Evolutionary conservation across 2,797 vertebrate genomes (phyloP).

Genomic region (Gastrophryne carolinensis): DNA sequence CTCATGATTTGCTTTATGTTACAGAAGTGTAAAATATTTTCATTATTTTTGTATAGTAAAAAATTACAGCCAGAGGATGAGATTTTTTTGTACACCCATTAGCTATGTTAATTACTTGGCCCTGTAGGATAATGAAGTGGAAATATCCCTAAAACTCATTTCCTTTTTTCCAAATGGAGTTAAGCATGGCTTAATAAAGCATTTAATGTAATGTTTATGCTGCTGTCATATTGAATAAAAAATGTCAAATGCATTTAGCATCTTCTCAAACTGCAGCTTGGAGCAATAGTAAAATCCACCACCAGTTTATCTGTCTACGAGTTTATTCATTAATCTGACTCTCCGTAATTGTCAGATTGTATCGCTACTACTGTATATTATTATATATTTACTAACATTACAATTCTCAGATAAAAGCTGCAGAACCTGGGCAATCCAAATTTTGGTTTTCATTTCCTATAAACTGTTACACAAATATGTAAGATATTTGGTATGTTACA

Average conservation of each 20-base stretch:
- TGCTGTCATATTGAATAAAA: slow-evolving; percentile 17
- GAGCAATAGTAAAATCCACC: neutral
- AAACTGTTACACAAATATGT: too few species aligned
- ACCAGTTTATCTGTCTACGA: too few species aligned
- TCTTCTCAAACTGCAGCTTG: neutral
- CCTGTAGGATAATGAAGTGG: neutral
- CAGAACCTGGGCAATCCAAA: too few species aligned
- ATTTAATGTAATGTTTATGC: slow-evolving; percentile 26
- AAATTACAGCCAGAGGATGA: neutral
- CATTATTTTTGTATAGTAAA: neutral
- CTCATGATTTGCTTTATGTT: too few species aligned
- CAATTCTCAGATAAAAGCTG: too few species aligned
- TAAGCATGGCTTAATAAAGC: slow-evolving; percentile 8
- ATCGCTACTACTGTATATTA: too few species aligned
- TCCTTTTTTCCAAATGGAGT: slow-evolving; percentile 3
- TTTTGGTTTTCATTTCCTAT: too few species aligned
- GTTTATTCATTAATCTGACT: neutral
- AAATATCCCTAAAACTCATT: slow-evolving; percentile 6
- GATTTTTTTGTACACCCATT: neutral
- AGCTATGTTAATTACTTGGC: slow-evolving; percentile 1
- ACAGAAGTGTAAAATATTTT: neutral
- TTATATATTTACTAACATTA: too few species aligned
- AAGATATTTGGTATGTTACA: too few species aligned
- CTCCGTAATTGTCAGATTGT: too few species aligned
- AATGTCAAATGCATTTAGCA: slow-evolving; percentile 21